These are phyloP conservation scores for Gila orcuttii DNA, from an alignment of 2,113 vertebrate species.

Conservation along the genomic window DNA sequence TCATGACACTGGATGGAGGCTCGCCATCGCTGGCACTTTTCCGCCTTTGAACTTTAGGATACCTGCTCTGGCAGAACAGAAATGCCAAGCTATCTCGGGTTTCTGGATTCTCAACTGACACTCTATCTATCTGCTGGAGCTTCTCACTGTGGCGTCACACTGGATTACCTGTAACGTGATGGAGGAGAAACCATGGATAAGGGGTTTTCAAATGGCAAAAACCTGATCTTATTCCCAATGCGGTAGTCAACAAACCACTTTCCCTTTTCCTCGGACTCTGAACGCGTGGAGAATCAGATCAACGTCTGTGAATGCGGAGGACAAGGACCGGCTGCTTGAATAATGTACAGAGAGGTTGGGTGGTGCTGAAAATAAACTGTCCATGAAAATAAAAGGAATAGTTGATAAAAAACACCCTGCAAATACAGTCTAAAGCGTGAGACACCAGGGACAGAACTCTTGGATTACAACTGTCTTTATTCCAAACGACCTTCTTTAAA, in stretches of 20 bases:
- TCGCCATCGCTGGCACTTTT: conserved; percentile 46
- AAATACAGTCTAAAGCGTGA: not conserved
- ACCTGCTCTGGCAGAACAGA: conserved; percentile 20
- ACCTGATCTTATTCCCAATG: not conserved
- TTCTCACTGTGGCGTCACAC: conserved; percentile 24
- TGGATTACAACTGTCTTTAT: conserved; percentile 67
- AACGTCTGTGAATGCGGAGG: not conserved
- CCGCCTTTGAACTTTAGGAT: conserved; percentile 38
- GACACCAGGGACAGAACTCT: conserved; percentile 49
- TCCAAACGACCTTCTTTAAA: conserved; percentile 65
- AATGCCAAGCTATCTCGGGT: not conserved
- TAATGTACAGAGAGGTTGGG: not conserved
- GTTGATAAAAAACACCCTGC: not conserved
- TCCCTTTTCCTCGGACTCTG: not conserved
- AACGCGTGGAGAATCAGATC: not conserved
- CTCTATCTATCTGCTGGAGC: not conserved
- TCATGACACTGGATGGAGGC: conserved; percentile 31
- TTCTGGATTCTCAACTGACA: conserved; percentile 24
- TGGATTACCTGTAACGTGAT: conserved; percentile 5
- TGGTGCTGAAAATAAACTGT: not conserved
- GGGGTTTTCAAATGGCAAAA: conserved; percentile 6
- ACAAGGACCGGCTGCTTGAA: conserved; percentile 8
- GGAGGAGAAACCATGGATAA: conserved; percentile 1
- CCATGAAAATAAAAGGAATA: conserved; percentile 1
- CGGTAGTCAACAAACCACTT: not conserved